Evolutionary conservation across 92 coral and sea anemone genomes (phyloP).

Genomic region (Chrysogorgia sp.): DNA sequence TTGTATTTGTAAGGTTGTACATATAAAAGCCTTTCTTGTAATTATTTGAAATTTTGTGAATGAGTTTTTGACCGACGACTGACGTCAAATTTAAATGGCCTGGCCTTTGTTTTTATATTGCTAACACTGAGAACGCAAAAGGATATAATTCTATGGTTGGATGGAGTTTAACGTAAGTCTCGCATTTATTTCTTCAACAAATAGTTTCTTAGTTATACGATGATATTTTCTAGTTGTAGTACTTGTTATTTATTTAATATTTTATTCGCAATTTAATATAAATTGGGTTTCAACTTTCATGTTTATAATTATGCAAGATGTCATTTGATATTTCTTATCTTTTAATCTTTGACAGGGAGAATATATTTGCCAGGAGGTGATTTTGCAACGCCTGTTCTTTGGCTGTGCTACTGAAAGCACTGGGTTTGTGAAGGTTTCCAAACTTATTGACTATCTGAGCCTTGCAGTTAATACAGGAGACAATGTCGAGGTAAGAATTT

Average conservation of each 20-base stretch:
- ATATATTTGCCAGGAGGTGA: constrained; percentile 75
- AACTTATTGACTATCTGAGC: constrained; percentile 83
- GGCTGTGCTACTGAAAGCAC: constrained; percentile 79
- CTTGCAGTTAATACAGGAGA: constrained; percentile 81
- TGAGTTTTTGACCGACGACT: not conserved
- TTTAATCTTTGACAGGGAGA: constrained; percentile 53
- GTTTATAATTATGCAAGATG: not conserved
- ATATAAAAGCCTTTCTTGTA: too few species aligned
- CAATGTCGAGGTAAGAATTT: constrained; percentile 67
- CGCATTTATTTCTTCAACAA: too few species aligned
- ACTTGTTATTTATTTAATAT: not conserved
- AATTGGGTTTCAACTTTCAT: not conserved
- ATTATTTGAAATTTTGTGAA: too few species aligned
- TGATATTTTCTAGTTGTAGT: not conserved
- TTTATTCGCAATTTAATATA: not conserved
- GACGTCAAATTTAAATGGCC: not conserved
- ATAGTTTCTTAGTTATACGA: too few species aligned
- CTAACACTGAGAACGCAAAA: not conserved
- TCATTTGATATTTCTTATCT: constrained; percentile 38
- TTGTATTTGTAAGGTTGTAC: too few species aligned
- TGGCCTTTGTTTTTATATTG: not conserved
- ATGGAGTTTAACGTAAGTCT: constrained; percentile 36
- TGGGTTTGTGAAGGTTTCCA: constrained; percentile 87
- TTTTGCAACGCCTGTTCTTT: constrained; percentile 81
- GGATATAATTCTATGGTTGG: not conserved